Evolutionary conservation across 2,797 vertebrate species (phyloP), one percentile per base, ranked within the genome.

Genomic region (Amphiprion clarkii): DNA sequence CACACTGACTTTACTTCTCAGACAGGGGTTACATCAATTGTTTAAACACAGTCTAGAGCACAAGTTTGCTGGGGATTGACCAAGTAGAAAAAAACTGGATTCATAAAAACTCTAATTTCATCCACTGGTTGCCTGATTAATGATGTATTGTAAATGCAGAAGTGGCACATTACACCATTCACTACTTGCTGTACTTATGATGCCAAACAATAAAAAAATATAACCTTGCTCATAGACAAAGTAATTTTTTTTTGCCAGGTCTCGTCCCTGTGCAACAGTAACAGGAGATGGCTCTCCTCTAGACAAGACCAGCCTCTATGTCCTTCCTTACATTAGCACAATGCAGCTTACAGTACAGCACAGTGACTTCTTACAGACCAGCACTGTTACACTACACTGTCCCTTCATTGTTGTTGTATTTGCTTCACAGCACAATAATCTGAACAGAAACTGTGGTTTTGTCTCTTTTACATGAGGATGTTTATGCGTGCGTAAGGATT

Each of bases 321-420:
- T 42, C n/a, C 58, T 3, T 48, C 56, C 51, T 31, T 13, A 39
- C 48, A 51, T 23, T 44, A 11, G 49, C 67, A 88, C 80, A 88
- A 85, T 40, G 77, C 68, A 40, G 57, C 64, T 39, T 17, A 65
- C 46, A 68, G 81, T 80, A 76, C 74, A 46, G 49, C 62, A 64
- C 69, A 64, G 54, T 29, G 68, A 64, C 73, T 59, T 61, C 17
- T 72, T 8, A 31, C 53, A 63, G 14, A 53, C 7, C 61, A 3
- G 42, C 62, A 13, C 19, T 3, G 56, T 33, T 33, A 58, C 57
- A 51, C 17, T 13, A 25, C 44, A 40, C 63, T 0, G 31, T 54
- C 49, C 44, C 44, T 48, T 11, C 48, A 49, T 17, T 19, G 5
- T 6, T 3, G 5, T 17, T 49, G 46, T 5, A 19, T 49, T 49